phyloP scores from a whole-genome alignment of 1,140 invertebrate species.

The Cydia splendana region DNA sequence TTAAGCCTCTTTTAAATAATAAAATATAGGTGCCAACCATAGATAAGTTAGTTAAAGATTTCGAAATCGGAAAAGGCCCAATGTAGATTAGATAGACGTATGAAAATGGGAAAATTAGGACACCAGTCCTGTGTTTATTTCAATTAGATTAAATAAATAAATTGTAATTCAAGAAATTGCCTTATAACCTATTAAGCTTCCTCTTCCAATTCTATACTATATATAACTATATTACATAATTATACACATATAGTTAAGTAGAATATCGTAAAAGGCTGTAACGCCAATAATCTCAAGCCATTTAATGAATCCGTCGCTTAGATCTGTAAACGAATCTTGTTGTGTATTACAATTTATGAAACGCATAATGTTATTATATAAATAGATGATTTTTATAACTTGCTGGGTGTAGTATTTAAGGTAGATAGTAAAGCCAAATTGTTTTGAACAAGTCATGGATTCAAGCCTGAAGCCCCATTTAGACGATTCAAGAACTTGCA shows the following conservation, averaged over 20 bases:
- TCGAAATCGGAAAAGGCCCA: too few relatives aligned
- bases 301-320: neutral
- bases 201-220: neutral
- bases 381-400: neutral
- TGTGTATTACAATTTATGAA: neutral
- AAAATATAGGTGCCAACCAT: too few relatives aligned
- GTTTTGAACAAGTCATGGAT: neutral
- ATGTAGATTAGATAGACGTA: too few relatives aligned
- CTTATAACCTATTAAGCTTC: neutral
- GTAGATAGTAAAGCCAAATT: neutral
- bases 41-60: too few relatives aligned
- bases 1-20: too few relatives aligned
- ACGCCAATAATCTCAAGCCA: neutral
- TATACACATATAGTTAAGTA: neutral
- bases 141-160: too few relatives aligned
- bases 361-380: neutral
- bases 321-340: neutral
- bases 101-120: too few relatives aligned
- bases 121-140: too few relatives aligned
- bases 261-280: neutral
- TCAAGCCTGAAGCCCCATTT: neutral
- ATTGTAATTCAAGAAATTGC: too few relatives aligned
- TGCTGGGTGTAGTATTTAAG: neutral
- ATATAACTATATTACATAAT: too few relatives aligned
- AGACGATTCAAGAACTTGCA: too few relatives aligned